Percentiles rank a stretch among this genome's conserved stretches.
Evolutionary conservation across 2,888 invertebrate genomes (phyloP).

Genomic region (Tenthredo notha): DNA sequence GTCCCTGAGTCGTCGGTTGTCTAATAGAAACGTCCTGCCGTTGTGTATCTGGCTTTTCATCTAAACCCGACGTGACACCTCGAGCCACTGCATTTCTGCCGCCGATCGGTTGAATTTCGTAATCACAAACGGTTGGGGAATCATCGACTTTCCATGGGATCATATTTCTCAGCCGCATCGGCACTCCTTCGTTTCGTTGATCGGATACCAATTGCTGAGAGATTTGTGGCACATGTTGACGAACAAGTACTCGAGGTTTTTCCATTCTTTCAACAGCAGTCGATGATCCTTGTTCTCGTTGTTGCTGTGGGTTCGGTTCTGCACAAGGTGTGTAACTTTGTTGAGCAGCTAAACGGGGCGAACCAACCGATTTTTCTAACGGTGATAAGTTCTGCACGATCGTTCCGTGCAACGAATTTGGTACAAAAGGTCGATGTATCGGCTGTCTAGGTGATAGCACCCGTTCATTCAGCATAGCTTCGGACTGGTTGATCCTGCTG

Average conservation of each 20-base stretch:
- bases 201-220: neutral
- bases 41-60: slow-evolving; percentile 38
- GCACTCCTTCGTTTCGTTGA: neutral
- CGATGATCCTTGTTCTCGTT: neutral
- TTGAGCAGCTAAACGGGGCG: neutral
- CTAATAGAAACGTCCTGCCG: neutral
- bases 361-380: neutral
- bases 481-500: slow-evolving; percentile 53
- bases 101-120: slow-evolving; percentile 62
- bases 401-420: slow-evolving; percentile 53
- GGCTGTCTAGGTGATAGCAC: slow-evolving; percentile 52
- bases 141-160: slow-evolving; percentile 1
- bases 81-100: slow-evolving; percentile 58
- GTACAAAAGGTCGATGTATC: slow-evolving; percentile 64
- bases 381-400: neutral
- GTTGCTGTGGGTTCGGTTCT: neutral
- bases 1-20: neutral
- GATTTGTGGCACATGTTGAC: neutral
- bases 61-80: slow-evolving; percentile 19
- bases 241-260: neutral
- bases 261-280: too few relatives aligned
- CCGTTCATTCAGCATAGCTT: slow-evolving; percentile 46
- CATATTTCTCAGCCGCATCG: neutral
- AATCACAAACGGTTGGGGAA: slow-evolving; percentile 20
- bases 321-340: neutral